A percentile compares a stretch with the other conserved stretches of the same genome.
Conservation (phyloP, 1,140 invertebrate species). For the Pseudomyrmex cubaensis region DNA sequence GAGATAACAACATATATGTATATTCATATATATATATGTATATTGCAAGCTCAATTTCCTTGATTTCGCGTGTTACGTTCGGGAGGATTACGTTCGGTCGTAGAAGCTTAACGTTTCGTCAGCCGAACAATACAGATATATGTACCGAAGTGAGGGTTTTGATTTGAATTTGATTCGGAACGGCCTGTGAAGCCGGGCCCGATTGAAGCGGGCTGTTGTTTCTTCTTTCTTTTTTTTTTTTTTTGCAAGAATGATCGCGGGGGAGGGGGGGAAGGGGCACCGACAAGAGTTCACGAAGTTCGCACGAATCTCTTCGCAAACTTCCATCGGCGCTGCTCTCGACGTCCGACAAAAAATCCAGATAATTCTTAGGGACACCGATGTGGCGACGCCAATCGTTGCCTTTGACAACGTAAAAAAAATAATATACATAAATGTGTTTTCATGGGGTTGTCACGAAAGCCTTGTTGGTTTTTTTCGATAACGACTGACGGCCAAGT, state of each 20-base stretch:
- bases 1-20: not conserved
- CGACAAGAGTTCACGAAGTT: slow-evolving; percentile 11
- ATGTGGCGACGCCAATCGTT: slow-evolving; percentile 67
- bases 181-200: too few relatives aligned
- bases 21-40: too few relatives aligned
- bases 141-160: not conserved
- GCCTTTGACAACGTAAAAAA: slow-evolving; percentile 33
- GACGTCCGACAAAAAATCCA: slow-evolving; percentile 68
- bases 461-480: slow-evolving; percentile 39
- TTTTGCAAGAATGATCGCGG: not conserved
- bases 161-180: slow-evolving; percentile 21
- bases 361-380: slow-evolving; percentile 72
- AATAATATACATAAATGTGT: not conserved
- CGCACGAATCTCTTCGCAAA: slow-evolving; percentile 18
- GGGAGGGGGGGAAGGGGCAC: not conserved
- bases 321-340: slow-evolving; percentile 13
- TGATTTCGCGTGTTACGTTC: slow-evolving; percentile 6
- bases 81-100: slow-evolving; percentile 14
- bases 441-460: not conserved
- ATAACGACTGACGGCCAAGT: not conserved
- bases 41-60: slow-evolving; percentile 8
- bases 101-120: slow-evolving; percentile 38
- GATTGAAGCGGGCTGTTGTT: not conserved
- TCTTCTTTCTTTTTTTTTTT: slow-evolving; percentile 15
- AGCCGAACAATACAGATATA: slow-evolving; percentile 27